phyloP scores from a whole-genome alignment of 2,113 vertebrate genomes.

The Pterocles burchelli region DNA sequence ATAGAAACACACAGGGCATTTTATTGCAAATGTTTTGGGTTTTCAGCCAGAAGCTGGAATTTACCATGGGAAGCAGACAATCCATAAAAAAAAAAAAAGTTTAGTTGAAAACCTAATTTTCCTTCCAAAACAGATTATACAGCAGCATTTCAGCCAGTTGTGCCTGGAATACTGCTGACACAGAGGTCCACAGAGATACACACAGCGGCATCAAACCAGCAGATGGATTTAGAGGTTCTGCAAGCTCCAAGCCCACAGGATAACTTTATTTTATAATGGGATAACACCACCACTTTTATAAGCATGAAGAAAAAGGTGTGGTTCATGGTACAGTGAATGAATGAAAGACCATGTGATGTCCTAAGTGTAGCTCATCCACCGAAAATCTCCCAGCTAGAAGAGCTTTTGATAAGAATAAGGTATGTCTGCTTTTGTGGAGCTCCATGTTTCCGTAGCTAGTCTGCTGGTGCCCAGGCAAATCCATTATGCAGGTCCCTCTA shows the following conservation, averaged over 20 bases:
- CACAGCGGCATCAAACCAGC: neutral
- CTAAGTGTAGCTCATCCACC: neutral
- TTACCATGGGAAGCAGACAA: constrained; percentile 44
- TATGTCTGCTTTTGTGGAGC: neutral
- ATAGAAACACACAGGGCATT: neutral
- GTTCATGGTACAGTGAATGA: neutral
- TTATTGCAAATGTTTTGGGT: neutral
- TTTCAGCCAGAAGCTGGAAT: constrained; percentile 41
- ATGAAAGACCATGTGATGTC: neutral
- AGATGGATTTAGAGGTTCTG: neutral
- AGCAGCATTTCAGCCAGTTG: neutral
- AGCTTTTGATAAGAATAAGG: neutral
- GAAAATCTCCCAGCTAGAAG: neutral
- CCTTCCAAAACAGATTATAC: constrained; percentile 19
- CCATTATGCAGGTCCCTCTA: neutral
- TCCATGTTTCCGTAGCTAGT: neutral
- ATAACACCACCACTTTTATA: neutral
- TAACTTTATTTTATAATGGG: neutral
- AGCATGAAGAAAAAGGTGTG: neutral
- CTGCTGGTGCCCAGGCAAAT: neutral
- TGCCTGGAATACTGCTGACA: neutral
- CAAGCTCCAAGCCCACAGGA: neutral
- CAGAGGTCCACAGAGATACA: neutral
- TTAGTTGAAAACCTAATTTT: constrained; percentile 27
- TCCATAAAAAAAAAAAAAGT: neutral